A percentile compares a stretch with the other conserved stretches of the same genome.
Evolutionary conservation across 92 coral and sea anemone genomes (phyloP).

Genomic region (Parazoanthus atlanticus): DNA sequence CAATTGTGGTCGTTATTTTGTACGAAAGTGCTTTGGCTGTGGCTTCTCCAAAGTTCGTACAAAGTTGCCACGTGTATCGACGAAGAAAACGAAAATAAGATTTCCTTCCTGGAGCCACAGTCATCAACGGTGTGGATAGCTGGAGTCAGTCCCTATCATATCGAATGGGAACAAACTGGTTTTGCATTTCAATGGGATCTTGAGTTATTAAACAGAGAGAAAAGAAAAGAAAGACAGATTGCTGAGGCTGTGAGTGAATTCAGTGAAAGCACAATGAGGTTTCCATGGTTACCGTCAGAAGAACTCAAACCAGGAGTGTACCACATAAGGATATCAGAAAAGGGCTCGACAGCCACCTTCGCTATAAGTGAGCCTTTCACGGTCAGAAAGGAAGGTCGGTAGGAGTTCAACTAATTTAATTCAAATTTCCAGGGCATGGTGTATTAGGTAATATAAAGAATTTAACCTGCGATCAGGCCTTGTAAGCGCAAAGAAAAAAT

Average conservation of each 20-base stretch:
- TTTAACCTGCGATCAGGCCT: no score
- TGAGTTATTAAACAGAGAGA: constrained; percentile 45
- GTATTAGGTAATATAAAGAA: no score
- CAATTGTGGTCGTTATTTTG: neutral
- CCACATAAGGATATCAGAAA: constrained; percentile 54
- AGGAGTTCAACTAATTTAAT: neutral
- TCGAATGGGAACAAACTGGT: constrained; percentile 73
- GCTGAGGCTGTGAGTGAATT: constrained; percentile 67
- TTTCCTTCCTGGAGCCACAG: constrained; percentile 55
- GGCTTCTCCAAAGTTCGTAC: neutral
- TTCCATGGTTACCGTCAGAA: constrained; percentile 58
- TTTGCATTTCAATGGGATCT: constrained; percentile 73
- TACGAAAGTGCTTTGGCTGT: neutral
- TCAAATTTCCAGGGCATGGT: no score
- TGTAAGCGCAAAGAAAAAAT: no score
- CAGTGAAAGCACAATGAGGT: constrained; percentile 61
- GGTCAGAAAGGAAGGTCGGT: constrained; percentile 66
- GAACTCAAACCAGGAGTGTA: constrained; percentile 60
- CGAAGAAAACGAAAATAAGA: neutral
- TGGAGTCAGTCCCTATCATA: constrained; percentile 56
- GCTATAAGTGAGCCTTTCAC: constrained; percentile 65
- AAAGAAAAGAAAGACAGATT: constrained; percentile 59
- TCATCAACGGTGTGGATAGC: constrained; percentile 56
- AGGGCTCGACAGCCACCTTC: constrained; percentile 17
- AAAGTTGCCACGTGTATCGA: constrained; percentile 5